Conservation (phyloP, 2,888 invertebrate species). For the Lysandra bellargus region DNA sequence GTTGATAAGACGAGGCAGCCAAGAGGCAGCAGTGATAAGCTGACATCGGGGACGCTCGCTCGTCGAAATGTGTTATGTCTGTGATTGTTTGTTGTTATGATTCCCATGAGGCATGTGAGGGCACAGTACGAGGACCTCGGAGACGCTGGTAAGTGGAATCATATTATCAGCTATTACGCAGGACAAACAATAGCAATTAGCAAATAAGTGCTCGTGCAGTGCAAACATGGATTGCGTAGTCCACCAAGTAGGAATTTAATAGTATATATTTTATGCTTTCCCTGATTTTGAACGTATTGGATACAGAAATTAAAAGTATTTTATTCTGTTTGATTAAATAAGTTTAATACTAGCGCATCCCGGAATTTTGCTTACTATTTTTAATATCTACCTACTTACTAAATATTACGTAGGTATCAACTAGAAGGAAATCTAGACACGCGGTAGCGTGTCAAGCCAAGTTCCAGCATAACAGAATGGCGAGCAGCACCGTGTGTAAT, state of each 20-base stretch:
- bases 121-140: constrained; percentile 49
- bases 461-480: too few species aligned
- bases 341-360: too few species aligned
- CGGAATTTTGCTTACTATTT: too few species aligned
- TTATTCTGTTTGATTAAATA: too few species aligned
- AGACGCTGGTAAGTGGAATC: constrained; percentile 34
- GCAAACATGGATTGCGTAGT: not conserved
- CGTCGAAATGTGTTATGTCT: not conserved
- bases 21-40: constrained; percentile 9
- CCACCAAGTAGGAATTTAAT: not conserved
- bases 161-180: not conserved
- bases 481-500: too few species aligned
- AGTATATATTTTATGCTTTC: too few species aligned
- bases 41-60: not conserved
- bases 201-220: not conserved
- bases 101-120: constrained; percentile 38
- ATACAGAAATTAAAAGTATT: too few species aligned
- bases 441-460: too few species aligned
- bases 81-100: constrained; percentile 40
- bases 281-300: too few species aligned
- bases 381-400: too few species aligned
- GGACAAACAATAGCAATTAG: not conserved
- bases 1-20: not conserved
- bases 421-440: too few species aligned
- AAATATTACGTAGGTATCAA: too few species aligned